Evolutionary conservation across 2,797 vertebrate species (phyloP).

Genomic region (Peromyscus nudipes): DNA sequence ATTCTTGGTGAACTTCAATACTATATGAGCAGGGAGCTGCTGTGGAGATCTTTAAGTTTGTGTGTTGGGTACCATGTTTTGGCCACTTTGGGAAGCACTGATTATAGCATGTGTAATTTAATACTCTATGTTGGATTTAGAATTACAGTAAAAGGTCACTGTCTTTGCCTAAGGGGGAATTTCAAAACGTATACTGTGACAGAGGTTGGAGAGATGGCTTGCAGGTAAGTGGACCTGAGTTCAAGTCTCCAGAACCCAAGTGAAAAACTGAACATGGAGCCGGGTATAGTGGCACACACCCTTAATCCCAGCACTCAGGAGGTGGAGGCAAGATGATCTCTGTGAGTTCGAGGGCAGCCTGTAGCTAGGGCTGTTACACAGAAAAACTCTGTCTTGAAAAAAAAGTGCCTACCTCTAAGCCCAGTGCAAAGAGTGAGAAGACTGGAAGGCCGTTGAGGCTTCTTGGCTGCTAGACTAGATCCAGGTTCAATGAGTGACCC

Average conservation of each 20-base stretch:
- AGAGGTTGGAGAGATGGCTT: not conserved
- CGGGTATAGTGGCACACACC: not conserved
- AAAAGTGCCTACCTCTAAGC: not conserved
- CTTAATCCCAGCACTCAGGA: not conserved
- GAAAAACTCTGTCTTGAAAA: not conserved
- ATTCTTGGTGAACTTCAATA: not conserved
- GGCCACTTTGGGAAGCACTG: not conserved
- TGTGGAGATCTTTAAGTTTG: constrained; percentile 8
- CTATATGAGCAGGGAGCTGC: no score
- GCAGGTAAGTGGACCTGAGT: not conserved
- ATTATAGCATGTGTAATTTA: not conserved
- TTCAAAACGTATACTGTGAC: constrained; percentile 37
- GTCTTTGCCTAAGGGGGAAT: constrained; percentile 5
- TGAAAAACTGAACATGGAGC: not conserved
- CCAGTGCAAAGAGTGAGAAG: not conserved
- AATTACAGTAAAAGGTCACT: constrained; percentile 39
- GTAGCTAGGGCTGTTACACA: not conserved
- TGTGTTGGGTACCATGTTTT: not conserved
- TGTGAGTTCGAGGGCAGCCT: not conserved
- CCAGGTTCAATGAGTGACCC: not conserved
- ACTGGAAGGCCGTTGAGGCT: not conserved
- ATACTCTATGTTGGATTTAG: constrained; percentile 43
- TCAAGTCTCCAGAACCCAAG: not conserved
- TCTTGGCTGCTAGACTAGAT: not conserved
- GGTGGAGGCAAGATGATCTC: not conserved